Conservation (phyloP, 2,888 invertebrate species). For the Latheticus oryzae region DNA sequence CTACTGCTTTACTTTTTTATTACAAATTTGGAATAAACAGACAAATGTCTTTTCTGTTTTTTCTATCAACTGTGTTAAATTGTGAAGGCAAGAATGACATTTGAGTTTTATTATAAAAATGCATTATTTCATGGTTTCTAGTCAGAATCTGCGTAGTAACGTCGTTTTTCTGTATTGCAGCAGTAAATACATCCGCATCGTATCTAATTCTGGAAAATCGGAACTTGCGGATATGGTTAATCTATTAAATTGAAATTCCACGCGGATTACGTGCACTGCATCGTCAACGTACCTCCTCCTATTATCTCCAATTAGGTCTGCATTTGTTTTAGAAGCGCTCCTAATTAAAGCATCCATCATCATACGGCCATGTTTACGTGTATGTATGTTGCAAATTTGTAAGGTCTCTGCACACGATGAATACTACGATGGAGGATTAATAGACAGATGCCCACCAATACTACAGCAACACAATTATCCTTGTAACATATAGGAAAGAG, state of each 20-base stretch:
- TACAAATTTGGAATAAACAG: no score
- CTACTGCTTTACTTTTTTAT: no score
- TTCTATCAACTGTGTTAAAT: no score
- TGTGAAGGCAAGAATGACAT: no score
- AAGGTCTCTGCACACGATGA: conserved; percentile 29
- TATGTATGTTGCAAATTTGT: conserved; percentile 36
- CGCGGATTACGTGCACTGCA: conserved; percentile 35
- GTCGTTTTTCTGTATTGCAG: not conserved
- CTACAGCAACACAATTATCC: conserved; percentile 38
- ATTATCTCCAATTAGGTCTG: conserved; percentile 41
- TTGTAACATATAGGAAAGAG: conserved; percentile 28
- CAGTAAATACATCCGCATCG: not conserved
- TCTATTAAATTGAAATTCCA: conserved; percentile 29
- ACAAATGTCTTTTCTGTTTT: no score
- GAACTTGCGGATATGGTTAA: conserved; percentile 23
- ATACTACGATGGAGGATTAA: conserved; percentile 35
- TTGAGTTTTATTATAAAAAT: no score
- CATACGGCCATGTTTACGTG: conserved; percentile 9
- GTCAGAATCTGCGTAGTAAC: no score
- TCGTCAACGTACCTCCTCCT: conserved; percentile 32
- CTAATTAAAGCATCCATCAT: conserved; percentile 41
- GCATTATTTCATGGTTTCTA: no score
- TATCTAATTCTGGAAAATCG: conserved; percentile 4
- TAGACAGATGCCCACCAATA: conserved; percentile 35
- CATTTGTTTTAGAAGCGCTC: conserved; percentile 36